phyloP scores from a whole-genome alignment of 1,140 invertebrate species.

The Bicyclus anynana region DNA sequence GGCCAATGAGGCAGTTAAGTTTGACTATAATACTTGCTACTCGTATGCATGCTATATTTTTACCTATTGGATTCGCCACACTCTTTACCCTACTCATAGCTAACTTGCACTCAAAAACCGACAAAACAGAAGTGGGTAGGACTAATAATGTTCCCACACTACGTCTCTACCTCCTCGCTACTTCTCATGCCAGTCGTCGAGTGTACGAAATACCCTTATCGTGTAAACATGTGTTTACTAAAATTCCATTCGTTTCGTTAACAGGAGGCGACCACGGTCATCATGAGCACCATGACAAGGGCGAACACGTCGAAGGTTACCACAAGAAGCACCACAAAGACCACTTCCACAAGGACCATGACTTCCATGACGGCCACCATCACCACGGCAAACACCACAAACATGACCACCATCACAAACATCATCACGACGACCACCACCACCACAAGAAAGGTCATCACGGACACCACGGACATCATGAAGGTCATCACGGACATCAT shows the following conservation, averaged over 20 bases:
- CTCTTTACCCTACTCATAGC: too few species aligned
- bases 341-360: constrained; percentile 84
- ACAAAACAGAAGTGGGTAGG: too few species aligned
- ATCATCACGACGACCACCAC: constrained; percentile 78
- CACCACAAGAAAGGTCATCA: constrained; percentile 80
- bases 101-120: too few species aligned
- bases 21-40: too few species aligned
- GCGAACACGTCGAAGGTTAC: constrained; percentile 79
- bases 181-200: too few species aligned
- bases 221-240: background rate
- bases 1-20: too few species aligned
- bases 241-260: background rate
- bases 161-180: too few species aligned
- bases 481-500: constrained; percentile 79
- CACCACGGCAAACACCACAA: constrained; percentile 80
- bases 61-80: too few species aligned
- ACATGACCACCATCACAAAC: constrained; percentile 78
- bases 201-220: too few species aligned
- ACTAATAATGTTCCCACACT: too few species aligned
- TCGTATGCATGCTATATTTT: too few species aligned
- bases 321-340: constrained; percentile 84
- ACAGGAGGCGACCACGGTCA: constrained; percentile 78
- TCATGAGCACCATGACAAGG: constrained; percentile 80
- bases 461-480: constrained; percentile 79
- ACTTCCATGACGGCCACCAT: constrained; percentile 82